A percentile compares a stretch with the other conserved stretches of the same genome.
Conservation (phyloP, 2,888 invertebrate species). For the Molorchus minor region DNA sequence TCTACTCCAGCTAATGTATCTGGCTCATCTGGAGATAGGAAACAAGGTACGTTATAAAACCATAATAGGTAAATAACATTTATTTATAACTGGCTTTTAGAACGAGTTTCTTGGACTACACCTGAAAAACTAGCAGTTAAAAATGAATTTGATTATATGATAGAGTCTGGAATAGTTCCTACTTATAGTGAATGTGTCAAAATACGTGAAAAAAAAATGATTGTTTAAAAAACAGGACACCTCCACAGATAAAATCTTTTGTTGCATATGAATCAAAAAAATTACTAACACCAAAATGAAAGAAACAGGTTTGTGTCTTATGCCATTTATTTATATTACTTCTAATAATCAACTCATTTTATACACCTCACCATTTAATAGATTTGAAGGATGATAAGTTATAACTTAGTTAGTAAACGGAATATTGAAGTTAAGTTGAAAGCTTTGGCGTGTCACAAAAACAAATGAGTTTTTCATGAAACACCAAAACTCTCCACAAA, state of each 20-base stretch:
- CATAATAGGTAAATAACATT: not conserved
- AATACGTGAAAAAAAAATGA: not conserved
- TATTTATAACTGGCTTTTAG: not conserved
- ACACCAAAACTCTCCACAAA: no score
- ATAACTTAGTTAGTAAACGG: no score
- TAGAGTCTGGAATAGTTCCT: constrained; percentile 7
- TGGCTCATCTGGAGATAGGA: not conserved
- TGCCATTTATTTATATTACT: constrained; percentile 23
- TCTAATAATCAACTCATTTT: no score
- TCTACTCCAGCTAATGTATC: not conserved
- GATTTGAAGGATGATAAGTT: no score
- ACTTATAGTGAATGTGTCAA: constrained; percentile 13
- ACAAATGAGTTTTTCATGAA: no score
- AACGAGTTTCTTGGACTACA: constrained; percentile 12
- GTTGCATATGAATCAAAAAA: constrained; percentile 15
- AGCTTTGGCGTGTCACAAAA: no score
- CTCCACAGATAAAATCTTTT: no score
- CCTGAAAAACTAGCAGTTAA: constrained; percentile 5
- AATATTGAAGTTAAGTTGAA: no score
- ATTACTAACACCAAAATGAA: constrained; percentile 1
- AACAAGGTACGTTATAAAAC: not conserved
- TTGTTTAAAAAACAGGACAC: constrained; percentile 9
- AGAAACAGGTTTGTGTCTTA: constrained; percentile 18
- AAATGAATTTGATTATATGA: constrained; percentile 7
- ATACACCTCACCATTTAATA: no score